Conservation (phyloP, 2,113 vertebrate genomes). For the Ptyas mucosa region DNA sequence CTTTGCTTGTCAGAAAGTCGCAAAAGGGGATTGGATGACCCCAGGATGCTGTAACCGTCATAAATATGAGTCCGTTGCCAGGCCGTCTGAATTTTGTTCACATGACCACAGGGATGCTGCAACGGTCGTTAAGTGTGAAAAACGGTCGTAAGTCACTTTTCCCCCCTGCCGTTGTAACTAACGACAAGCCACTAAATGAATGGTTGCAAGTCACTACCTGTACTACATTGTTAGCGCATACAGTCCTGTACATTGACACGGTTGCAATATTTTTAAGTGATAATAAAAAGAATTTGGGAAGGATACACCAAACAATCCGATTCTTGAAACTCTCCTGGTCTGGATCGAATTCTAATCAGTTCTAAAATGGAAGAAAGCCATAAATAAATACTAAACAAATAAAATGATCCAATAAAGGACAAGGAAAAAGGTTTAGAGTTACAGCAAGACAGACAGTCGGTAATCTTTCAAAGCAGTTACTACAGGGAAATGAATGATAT, state of each 20-base stretch:
- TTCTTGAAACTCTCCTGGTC: not conserved
- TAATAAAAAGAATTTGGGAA: not conserved
- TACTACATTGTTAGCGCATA: not conserved
- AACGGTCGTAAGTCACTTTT: too few relatives aligned
- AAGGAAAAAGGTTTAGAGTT: not conserved
- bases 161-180: too few relatives aligned
- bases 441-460: not conserved
- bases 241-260: not conserved
- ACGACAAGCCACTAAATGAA: not conserved
- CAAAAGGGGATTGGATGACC: not conserved
- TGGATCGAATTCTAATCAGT: not conserved
- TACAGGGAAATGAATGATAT: not conserved
- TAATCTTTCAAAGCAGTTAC: not conserved
- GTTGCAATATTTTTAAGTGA: not conserved
- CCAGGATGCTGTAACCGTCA: not conserved
- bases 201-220: not conserved
- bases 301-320: not conserved
- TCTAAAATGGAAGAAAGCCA: not conserved
- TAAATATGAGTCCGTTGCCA: not conserved
- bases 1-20: not conserved
- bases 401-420: not conserved
- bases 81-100: not conserved
- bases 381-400: not conserved
- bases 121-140: not conserved
- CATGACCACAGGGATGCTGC: too few relatives aligned